phyloP scores from a whole-genome alignment of 2,113 vertebrate genomes.

The Aleadryas rufinucha region DNA sequence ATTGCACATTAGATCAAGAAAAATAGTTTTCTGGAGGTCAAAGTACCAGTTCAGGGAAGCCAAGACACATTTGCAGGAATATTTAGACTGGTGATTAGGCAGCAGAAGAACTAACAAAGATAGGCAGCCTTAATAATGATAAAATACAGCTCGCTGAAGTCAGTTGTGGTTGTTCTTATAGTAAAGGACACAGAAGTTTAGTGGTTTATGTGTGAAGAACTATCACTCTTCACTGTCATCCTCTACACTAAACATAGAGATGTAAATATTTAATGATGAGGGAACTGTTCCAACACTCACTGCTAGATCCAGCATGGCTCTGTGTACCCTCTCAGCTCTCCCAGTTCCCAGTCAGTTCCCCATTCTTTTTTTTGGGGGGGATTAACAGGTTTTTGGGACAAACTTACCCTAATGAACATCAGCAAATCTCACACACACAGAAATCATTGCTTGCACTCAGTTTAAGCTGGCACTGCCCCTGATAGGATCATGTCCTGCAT shows the following conservation, averaged over 20 bases:
- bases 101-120: conserved; percentile 3
- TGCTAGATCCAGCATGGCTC: not conserved
- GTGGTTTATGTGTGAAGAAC: not conserved
- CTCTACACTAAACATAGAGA: not conserved
- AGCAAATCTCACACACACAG: not conserved
- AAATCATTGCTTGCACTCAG: not conserved
- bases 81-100: conserved; percentile 4
- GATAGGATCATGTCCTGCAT: not conserved
- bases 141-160: not conserved
- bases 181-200: not conserved
- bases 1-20: conserved; percentile 44
- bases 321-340: not conserved
- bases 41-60: conserved; percentile 16
- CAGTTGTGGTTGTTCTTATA: fast-evolving
- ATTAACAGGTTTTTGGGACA: not conserved
- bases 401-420: not conserved
- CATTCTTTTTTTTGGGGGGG: fast-evolving
- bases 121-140: not conserved
- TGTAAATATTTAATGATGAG: not conserved
- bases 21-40: conserved; percentile 44
- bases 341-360: not conserved
- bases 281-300: not conserved
- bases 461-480: not conserved
- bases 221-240: not conserved
- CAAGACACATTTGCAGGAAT: conserved; percentile 27